Evolutionary conservation across 2,797 vertebrate genomes (phyloP), one percentile per base, ranked within the genome.

Genomic region (Pyrocephalus nanus): DNA sequence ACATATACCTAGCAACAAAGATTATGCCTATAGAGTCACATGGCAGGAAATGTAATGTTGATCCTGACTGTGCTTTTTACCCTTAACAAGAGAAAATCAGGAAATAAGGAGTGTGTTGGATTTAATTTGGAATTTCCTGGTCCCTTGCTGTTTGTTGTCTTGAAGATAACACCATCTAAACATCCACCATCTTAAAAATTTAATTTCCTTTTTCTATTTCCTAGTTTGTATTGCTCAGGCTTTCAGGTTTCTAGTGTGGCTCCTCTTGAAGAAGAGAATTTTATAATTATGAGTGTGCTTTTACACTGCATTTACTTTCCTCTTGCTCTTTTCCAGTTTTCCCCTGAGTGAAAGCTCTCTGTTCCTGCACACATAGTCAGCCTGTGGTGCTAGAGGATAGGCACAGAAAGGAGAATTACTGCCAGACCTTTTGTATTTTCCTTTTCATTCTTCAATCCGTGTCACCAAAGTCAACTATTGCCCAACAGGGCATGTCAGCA

Each of bases 191-290:
- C 95, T 95, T 86, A 90, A 83, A 93, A 95, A 93, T 93, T 89
- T 90, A 94, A 96, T 97, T 95, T 96, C 94, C 95, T 93, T 92
- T 95, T 81, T 90, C 91, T 88, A 42, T 95, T 95, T 97, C 87
- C 86, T 83, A 40, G 42, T 80, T 96, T 51, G 69, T 51, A 64
- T 50, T 93, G 71, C 58, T 85, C 69, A 72, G 74, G 51, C 25
- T 92, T 91, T 86, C 60, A 88, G 51, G 23, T 8, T 92, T 67
- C 73, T 84, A 36, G 54, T 75, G 65, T 73, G 30, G 16, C n/a
- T 87, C 5, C 45, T 80, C 62, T 79, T 87, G 61, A 86, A 58
- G 73, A 29, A 66, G 38, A 83, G 47, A 64, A 34, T 73, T 91
- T 94, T 92, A 62, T 77, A 70, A 88, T 93, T 95, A 91, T 67